Percentiles rank a stretch among this genome's conserved stretches.
Evolutionary conservation across 2,888 invertebrate species (phyloP).

Genomic region (Cetonia aurata): DNA sequence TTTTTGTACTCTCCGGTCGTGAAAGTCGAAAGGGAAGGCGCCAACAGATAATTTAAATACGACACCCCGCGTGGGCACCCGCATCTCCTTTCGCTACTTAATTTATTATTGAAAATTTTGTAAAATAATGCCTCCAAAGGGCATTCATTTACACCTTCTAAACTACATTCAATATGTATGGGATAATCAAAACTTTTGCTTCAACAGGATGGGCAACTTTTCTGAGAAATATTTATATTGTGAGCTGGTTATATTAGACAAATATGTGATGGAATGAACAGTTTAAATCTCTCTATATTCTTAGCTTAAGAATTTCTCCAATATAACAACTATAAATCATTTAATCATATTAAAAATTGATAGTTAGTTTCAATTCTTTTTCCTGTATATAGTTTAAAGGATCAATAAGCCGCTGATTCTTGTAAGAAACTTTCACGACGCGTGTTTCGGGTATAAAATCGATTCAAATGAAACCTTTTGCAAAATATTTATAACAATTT

Average conservation of each 20-base stretch:
- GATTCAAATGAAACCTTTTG: too few species aligned
- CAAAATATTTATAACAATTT: too few species aligned
- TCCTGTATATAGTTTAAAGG: too few species aligned
- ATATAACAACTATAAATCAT: too few species aligned
- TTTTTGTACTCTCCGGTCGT: background rate
- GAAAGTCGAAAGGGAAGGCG: background rate
- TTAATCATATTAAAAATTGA: too few species aligned
- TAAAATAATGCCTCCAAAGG: constrained; percentile 11
- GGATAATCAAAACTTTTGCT: constrained; percentile 41
- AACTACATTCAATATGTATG: constrained; percentile 43
- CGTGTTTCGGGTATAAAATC: too few species aligned
- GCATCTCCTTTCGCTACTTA: constrained; percentile 7
- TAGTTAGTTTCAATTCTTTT: too few species aligned
- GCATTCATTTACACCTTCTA: constrained; percentile 30
- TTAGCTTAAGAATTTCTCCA: too few species aligned
- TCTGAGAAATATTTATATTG: background rate
- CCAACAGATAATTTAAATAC: constrained; percentile 24
- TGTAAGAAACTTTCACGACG: too few species aligned
- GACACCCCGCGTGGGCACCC: constrained; percentile 16
- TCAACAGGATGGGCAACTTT: background rate
- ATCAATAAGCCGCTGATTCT: too few species aligned
- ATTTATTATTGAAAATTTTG: constrained; percentile 32
- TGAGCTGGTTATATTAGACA: background rate
- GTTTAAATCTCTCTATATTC: too few species aligned
- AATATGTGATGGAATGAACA: too few species aligned